Evolutionary conservation across 2,113 vertebrate genomes (phyloP).

Genomic region (Petaurus breviceps): DNA sequence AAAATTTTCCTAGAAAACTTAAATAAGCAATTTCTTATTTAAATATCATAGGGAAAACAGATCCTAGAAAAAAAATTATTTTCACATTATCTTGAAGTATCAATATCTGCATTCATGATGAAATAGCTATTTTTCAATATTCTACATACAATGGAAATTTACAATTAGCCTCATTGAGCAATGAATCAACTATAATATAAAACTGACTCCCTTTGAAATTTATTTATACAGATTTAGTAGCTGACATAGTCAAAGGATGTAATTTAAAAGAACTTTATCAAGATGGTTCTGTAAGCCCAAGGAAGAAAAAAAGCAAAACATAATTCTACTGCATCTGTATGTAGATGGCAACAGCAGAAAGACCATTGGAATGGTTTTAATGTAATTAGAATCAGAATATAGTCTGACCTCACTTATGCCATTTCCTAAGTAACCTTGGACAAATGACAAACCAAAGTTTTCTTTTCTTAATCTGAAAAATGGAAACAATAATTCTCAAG

Average conservation of each 20-base stretch:
- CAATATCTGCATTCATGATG: conserved; percentile 17
- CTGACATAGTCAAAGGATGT: conserved; percentile 36
- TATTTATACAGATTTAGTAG: conserved; percentile 6
- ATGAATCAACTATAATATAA: conserved; percentile 13
- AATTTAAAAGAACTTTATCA: background rate
- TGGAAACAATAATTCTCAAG: too few relatives aligned
- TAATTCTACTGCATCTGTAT: background rate
- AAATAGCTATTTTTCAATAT: conserved; percentile 12
- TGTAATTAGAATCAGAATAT: background rate
- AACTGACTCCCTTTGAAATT: background rate
- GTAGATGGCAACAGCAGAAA: background rate
- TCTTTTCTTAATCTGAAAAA: background rate
- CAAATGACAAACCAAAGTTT: background rate
- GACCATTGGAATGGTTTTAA: background rate
- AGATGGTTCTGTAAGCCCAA: background rate
- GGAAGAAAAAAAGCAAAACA: background rate
- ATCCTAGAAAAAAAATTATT: conserved; percentile 6
- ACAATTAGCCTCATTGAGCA: conserved; percentile 21
- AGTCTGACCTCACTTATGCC: background rate
- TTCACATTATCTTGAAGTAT: conserved; percentile 4
- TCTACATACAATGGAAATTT: conserved; percentile 8
- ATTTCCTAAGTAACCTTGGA: background rate
- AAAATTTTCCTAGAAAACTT: background rate
- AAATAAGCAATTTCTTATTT: conserved; percentile 17
- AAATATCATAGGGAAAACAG: background rate